Evolutionary conservation across 2,113 vertebrate species (phyloP).

Genomic region (Larimichthys polyactis): DNA sequence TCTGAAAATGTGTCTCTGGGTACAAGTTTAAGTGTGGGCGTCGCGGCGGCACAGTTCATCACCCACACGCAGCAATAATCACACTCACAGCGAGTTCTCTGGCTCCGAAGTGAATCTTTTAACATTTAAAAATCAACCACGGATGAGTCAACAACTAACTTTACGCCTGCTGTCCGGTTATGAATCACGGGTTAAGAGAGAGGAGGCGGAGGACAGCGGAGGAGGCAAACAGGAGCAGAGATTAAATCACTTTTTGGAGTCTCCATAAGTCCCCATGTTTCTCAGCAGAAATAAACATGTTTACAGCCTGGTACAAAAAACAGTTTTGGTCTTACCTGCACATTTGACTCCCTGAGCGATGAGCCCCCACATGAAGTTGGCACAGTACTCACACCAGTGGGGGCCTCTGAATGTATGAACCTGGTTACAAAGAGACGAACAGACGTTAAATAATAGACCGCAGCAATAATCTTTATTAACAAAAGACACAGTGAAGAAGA

Average conservation of each 20-base stretch:
- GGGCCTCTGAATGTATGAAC: conserved; percentile 98
- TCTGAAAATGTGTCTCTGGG: too few relatives aligned
- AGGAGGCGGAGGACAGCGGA: neutral
- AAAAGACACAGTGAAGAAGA: conserved; percentile 10
- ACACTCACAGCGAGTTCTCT: conserved; percentile 39
- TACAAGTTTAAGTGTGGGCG: conserved; percentile 9
- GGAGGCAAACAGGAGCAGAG: conserved; percentile 7
- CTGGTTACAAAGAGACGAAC: conserved; percentile 71
- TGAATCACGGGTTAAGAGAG: conserved; percentile 87
- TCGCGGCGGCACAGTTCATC: conserved; percentile 24
- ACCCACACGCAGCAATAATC: conserved; percentile 36
- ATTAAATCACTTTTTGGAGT: neutral
- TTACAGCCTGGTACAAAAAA: too few relatives aligned
- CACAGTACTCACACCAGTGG: conserved; percentile 98
- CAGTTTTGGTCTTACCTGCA: conserved; percentile 86
- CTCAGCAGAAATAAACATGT: too few relatives aligned
- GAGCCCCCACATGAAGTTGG: conserved; percentile 99
- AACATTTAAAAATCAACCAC: conserved; percentile 44
- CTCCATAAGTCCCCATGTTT: too few relatives aligned
- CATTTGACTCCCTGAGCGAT: conserved; percentile 99
- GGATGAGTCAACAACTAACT: conserved; percentile 70
- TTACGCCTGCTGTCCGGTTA: conserved; percentile 70
- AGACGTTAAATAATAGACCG: neutral
- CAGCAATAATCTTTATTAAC: conserved; percentile 20
- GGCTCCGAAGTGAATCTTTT: conserved; percentile 40